Evolutionary conservation across 2,797 vertebrate genomes (phyloP).

Genomic region (Myotis planiceps): DNA sequence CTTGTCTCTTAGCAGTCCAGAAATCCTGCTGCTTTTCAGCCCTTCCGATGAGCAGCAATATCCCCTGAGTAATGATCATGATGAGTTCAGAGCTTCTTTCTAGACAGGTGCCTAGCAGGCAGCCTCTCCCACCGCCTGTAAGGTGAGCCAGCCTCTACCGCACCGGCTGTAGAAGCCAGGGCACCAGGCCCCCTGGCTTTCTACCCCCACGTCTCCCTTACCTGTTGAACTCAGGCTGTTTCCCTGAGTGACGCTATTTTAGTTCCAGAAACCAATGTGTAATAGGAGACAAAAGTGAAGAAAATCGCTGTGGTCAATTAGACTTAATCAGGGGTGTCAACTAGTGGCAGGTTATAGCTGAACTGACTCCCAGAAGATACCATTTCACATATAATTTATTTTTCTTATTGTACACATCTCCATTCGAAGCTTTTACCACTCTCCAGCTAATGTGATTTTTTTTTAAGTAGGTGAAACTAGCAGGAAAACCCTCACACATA

Average conservation of each 20-base stretch:
- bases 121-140: neutral
- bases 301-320: neutral
- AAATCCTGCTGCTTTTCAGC: neutral
- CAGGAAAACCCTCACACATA: conserved; percentile 27
- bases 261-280: neutral
- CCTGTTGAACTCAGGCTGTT: neutral
- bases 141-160: neutral
- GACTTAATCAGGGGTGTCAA: neutral
- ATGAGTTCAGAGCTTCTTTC: neutral
- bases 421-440: conserved; percentile 14
- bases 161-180: neutral
- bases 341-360: neutral
- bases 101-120: neutral
- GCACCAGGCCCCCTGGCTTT: neutral
- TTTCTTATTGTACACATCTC: conserved; percentile 32
- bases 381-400: neutral
- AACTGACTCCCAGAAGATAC: neutral
- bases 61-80: neutral
- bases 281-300: conserved; percentile 23
- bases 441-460: neutral
- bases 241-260: neutral
- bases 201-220: neutral
- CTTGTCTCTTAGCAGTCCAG: neutral
- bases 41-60: conserved; percentile 1
- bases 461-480: neutral